Evolutionary conservation across 2,888 invertebrate species (phyloP).

Genomic region (Drosophila melanosoma): DNA sequence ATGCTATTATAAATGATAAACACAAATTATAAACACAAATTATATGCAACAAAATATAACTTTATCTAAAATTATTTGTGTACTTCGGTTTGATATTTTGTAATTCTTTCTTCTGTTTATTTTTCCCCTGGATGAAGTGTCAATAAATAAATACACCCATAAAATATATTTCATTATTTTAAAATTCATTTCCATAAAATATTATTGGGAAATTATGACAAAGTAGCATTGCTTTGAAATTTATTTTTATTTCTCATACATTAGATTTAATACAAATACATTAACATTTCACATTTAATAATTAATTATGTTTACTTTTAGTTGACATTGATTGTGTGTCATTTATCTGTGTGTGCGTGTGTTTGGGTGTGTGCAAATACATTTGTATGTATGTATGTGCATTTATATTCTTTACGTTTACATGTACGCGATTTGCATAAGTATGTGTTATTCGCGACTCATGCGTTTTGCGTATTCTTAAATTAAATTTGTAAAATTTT

Average conservation of each 20-base stretch:
- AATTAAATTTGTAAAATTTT: slow-evolving; percentile 36
- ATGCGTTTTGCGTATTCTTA: slow-evolving; percentile 9
- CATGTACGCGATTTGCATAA: slow-evolving; percentile 13
- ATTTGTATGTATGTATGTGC: slow-evolving; percentile 33
- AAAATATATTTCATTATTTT: neutral
- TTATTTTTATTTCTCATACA: slow-evolving; percentile 63
- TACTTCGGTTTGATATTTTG: too few relatives aligned
- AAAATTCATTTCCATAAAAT: neutral
- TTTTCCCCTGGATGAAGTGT: neutral
- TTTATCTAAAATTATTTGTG: neutral
- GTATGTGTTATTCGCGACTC: slow-evolving; percentile 14
- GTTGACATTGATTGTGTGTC: slow-evolving; percentile 72
- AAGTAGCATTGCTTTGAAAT: slow-evolving; percentile 26
- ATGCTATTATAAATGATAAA: too few relatives aligned
- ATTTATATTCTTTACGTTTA: slow-evolving; percentile 35
- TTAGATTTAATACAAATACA: slow-evolving; percentile 75
- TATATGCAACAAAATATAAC: neutral
- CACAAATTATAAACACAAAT: neutral
- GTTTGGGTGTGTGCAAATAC: slow-evolving; percentile 50
- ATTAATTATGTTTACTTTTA: slow-evolving; percentile 72
- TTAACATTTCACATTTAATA: slow-evolving; percentile 79
- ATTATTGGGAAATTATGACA: neutral
- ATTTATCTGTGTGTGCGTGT: slow-evolving; percentile 37
- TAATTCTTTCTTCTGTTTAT: neutral
- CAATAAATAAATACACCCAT: neutral